Conservation (phyloP, 2,113 vertebrate species). For the Anolis carolinensis region DNA sequence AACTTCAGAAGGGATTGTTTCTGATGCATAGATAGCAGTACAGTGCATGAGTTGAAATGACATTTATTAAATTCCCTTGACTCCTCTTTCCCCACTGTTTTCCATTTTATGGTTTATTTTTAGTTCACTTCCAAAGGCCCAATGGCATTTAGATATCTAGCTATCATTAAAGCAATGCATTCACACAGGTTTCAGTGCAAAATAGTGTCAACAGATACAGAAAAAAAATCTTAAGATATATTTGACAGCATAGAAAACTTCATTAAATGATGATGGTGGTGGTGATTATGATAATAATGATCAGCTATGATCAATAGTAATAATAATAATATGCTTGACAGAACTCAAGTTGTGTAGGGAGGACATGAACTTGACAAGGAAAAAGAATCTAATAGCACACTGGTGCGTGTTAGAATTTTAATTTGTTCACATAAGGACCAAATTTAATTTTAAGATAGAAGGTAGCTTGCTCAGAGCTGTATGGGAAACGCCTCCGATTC, state of each 20-base stretch:
- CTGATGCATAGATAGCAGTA: background rate
- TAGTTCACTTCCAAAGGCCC: background rate
- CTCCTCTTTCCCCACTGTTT: background rate
- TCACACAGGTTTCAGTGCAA: background rate
- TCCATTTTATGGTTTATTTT: slow-evolving; percentile 19
- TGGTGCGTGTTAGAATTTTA: background rate
- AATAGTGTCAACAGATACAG: background rate
- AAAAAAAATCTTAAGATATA: background rate
- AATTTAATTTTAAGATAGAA: slow-evolving; percentile 7
- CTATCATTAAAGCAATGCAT: slow-evolving; percentile 2
- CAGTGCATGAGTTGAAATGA: background rate
- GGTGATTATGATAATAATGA: no score
- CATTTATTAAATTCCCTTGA: slow-evolving; percentile 14
- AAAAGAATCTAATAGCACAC: background rate
- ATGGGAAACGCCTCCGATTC: background rate
- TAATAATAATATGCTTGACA: background rate
- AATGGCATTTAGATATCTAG: background rate
- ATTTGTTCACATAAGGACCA: background rate
- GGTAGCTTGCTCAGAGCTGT: background rate
- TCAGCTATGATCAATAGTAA: no score
- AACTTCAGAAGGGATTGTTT: background rate
- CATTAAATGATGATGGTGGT: background rate
- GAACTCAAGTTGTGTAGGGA: background rate
- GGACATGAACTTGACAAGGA: background rate
- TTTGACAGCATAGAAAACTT: background rate